Evolutionary conservation across 2,113 vertebrate genomes (phyloP).

Genomic region (Corvus moneduloides): DNA sequence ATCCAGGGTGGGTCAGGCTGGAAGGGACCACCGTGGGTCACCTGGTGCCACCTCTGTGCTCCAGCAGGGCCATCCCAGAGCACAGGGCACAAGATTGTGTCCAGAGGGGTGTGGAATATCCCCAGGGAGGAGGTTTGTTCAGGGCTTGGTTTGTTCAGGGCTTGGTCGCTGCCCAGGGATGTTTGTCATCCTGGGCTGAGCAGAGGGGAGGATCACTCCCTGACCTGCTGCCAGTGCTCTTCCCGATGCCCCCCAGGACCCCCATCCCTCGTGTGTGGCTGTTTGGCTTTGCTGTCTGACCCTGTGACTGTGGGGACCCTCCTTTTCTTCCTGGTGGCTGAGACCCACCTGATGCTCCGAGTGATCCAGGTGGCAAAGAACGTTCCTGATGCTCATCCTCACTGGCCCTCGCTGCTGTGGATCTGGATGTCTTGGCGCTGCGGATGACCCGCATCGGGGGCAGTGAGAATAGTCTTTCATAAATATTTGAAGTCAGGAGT

Average conservation of each 20-base stretch:
- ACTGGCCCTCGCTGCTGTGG: neutral
- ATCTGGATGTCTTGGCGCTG: neutral
- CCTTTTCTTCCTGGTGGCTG: neutral
- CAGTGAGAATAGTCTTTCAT: neutral
- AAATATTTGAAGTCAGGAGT: neutral
- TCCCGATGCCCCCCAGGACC: neutral
- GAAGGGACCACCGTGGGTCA: neutral
- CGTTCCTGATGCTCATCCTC: neutral
- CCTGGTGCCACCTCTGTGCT: neutral
- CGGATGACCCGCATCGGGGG: fast-evolving
- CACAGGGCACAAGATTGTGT: neutral
- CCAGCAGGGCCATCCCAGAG: neutral
- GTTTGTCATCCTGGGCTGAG: neutral
- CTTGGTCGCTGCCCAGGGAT: neutral
- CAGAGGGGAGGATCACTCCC: neutral
- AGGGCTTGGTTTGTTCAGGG: no score
- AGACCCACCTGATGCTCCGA: neutral
- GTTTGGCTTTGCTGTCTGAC: neutral
- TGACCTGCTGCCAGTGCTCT: neutral
- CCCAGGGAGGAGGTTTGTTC: neutral
- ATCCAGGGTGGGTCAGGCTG: neutral
- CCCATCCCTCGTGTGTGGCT: neutral
- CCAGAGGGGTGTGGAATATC: neutral
- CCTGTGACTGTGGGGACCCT: neutral
- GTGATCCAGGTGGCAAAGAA: neutral